Base-by-base conservation (phyloP, 1,140 invertebrate genomes). In the Trichomalopsis sarcophagae region DNA sequence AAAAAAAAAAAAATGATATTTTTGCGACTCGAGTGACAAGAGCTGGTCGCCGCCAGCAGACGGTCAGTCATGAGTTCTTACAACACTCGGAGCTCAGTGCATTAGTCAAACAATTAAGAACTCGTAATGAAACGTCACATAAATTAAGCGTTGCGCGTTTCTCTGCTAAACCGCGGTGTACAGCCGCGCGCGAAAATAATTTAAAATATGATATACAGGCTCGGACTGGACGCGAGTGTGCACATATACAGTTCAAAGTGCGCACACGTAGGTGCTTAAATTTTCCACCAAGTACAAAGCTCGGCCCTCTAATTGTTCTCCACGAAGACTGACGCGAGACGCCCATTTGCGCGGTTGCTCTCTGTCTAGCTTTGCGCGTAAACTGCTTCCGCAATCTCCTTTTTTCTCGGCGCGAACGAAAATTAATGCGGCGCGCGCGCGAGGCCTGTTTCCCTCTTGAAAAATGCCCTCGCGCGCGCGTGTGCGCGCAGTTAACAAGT, bases 51-150 rank as follows among this genome's bases (percentile, higher is more conserved):
- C 27, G 6, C 6, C 40, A 44, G 40, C 17, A 40, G 36, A n/a
- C 40, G 74, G 74, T 75, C 74, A 44, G 36, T 44, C 74, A 14
- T 44, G 74, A 75, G 36, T 9, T 75, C 36, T n/a, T n/a, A 75
- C 40, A 75, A 33, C 68, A 33, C 68, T 27, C 79, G 81, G 80
- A 86, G 88, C 85, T n/a, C 30, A 82, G 88, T 84, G 86, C 90
- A 92, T 93, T 92, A 93, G 91, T 92, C 91, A 93, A 92, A 92
- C 92, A 92, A 92, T 93, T 92, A 92, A 91, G 90, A 89, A 88
- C 89, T 90, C 85, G 90, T 91, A 92, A 92, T 93, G 90, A 88
- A 91, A 93, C 91, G 92, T 93, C 92, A 91, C 92, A 93, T 93
- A 93, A 93, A 93, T 93, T 92, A 92, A 50, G 78, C 40, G 77